Base-by-base conservation (phyloP, 2,888 invertebrate species). In the Tineola bisselliella region DNA sequence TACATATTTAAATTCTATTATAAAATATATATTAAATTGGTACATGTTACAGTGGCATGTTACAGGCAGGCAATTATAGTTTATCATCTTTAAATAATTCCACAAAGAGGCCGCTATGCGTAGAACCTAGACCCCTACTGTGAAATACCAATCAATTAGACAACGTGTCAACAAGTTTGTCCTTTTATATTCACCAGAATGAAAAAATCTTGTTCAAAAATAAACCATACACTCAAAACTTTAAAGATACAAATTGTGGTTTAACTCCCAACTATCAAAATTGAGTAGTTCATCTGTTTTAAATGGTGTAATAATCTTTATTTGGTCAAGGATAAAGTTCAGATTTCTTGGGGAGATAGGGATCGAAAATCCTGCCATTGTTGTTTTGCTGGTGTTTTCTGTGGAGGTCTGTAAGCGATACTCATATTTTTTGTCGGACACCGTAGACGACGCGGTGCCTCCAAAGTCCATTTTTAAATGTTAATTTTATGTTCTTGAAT, bases 161-260 rank as follows among this genome's bases (percentile, higher is more conserved):
- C 79, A 84, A 84, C 84, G 84, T 87, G 86, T 87, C 87, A 87
- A 87, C 87, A 86, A 86, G 84, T 87, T 75, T 81, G 84, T 84
- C 81, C 79, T 81, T 83, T 78, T 77, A 79, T 79, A n/a, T n/a
- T n/a, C n/a, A 82, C 78, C 71, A 73, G 73, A 71, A 69, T 62
- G 30, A 58, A 58, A 3, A 13, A 33, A 66, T 63, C 65, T 63
- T 63, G 62, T 64, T 63, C 72, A 61, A 81, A 81, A 76, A 65
- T 74, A 73, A 73, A 77, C 82, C 80, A 66, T 86, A 83, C 74
- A 70, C 64, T 70, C 75, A 79, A 76, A 70, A 72, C 65, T 64
- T 68, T 76, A 83, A 66, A 72, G 76, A 70, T 68, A 71, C 72
- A 70, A 77, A 71, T 77, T 70, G 75, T 66, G 66, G 68, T 65